Conservation (phyloP, 2,888 invertebrate species). For the Ennomos fuscantarius region DNA sequence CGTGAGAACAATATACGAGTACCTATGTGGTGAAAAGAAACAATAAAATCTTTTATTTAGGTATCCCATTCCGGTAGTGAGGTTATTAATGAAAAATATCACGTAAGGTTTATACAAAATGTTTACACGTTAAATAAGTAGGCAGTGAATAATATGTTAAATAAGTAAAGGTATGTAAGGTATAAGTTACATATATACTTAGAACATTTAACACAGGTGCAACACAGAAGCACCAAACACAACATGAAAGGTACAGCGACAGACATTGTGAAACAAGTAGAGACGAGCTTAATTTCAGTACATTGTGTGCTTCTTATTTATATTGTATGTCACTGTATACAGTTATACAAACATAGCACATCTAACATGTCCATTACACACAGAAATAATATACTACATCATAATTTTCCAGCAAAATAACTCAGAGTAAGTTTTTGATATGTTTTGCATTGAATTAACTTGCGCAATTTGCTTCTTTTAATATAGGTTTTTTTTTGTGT, state of each 20-base stretch:
- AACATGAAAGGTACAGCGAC: slow-evolving; percentile 51
- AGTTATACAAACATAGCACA: slow-evolving; percentile 9
- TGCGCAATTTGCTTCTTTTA: no score
- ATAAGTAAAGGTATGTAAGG: no score
- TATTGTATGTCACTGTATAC: slow-evolving; percentile 9
- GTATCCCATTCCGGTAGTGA: no score
- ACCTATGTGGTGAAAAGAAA: no score
- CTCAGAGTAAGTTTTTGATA: neutral
- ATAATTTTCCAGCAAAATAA: slow-evolving; percentile 8
- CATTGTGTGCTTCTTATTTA: neutral
- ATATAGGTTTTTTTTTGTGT: no score
- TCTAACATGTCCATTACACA: neutral
- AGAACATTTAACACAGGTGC: slow-evolving; percentile 24
- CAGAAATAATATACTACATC: neutral
- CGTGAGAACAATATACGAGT: no score
- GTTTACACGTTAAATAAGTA: no score
- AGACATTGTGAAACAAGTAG: slow-evolving; percentile 38
- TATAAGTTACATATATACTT: neutral
- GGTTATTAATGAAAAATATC: no score
- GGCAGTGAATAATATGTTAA: no score
- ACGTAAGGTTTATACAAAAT: no score
- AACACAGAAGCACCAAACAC: slow-evolving; percentile 43
- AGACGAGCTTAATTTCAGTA: neutral
- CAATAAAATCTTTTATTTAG: no score
- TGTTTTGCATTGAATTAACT: no score